phyloP scores from a whole-genome alignment of 2,113 vertebrate genomes.

The Bubo blakistoni region DNA sequence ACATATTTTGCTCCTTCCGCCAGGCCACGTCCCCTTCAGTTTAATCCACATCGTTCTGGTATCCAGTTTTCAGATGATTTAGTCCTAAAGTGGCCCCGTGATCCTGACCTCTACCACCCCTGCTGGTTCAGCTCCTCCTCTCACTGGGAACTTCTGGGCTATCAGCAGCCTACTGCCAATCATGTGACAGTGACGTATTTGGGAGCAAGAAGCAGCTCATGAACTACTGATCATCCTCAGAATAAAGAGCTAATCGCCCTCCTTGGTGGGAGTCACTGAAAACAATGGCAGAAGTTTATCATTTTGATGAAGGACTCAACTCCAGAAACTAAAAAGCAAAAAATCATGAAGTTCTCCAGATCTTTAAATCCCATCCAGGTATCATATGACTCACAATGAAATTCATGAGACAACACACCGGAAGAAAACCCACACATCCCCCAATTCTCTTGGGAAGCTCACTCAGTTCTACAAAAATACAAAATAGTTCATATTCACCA shows the following conservation, averaged over 20 bases:
- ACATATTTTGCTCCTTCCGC: background rate
- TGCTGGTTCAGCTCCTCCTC: background rate
- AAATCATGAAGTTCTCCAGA: background rate
- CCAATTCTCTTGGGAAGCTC: background rate
- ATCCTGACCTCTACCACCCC: background rate
- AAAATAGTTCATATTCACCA: background rate
- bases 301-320: background rate
- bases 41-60: background rate
- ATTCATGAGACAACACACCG: background rate
- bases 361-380: background rate
- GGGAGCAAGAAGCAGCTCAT: background rate
- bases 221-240: background rate
- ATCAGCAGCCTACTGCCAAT: background rate
- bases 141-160: background rate
- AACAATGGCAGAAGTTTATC: background rate
- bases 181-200: background rate
- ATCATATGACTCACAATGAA: background rate
- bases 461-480: background rate
- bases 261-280: background rate
- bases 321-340: background rate
- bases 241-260: background rate
- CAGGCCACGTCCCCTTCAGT: background rate
- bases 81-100: background rate
- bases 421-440: background rate
- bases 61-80: background rate